Conservation (phyloP, 2,797 vertebrate genomes). For the Halcyon badia region DNA sequence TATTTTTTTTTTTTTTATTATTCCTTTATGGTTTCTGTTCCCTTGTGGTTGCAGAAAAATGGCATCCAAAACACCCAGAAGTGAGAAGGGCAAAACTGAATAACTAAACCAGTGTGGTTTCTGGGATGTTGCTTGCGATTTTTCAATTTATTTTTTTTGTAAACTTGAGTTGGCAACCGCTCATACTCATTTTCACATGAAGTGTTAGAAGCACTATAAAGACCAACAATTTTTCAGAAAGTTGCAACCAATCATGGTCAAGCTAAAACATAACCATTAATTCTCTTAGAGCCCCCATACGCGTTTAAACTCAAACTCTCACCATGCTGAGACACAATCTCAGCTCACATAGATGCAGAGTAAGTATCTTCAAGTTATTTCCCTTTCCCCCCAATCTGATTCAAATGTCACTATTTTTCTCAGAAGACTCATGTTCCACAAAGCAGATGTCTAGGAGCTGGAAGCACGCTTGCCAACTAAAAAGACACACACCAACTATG, state of each 20-base stretch:
- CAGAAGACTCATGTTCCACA: slow-evolving; percentile 4
- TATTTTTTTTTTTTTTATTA: background rate
- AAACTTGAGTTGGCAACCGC: background rate
- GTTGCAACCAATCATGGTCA: background rate
- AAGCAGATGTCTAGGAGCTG: slow-evolving; percentile 48
- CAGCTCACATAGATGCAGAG: background rate
- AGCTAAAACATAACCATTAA: background rate
- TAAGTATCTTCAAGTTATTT: background rate
- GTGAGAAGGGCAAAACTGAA: background rate
- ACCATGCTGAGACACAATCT: background rate
- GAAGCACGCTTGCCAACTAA: slow-evolving; percentile 32
- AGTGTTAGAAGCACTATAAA: background rate
- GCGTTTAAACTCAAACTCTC: background rate
- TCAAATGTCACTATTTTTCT: background rate
- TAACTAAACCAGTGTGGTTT: background rate
- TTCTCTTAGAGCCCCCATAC: background rate
- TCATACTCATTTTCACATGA: background rate
- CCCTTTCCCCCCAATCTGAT: background rate
- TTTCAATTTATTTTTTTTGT: background rate
- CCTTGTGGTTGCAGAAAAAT: background rate
- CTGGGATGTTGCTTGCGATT: background rate
- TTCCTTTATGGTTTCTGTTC: background rate
- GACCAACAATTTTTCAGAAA: background rate
- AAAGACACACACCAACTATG: slow-evolving; percentile 22
- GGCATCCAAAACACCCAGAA: background rate